phyloP scores from a whole-genome alignment of 1,140 invertebrate species.

The Schlechtendalia chinensis region DNA sequence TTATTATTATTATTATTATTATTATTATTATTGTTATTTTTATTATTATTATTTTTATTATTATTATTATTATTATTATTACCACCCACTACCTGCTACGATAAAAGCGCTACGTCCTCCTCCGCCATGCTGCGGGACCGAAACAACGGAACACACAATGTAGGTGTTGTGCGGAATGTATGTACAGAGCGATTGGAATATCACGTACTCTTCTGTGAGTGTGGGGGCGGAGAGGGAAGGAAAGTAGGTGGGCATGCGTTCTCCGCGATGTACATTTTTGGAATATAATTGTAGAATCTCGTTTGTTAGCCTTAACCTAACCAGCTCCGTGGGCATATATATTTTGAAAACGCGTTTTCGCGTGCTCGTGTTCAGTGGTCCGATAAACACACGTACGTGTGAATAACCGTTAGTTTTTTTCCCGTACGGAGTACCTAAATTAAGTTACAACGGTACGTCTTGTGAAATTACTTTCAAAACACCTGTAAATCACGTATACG shows the following conservation, averaged over 20 bases:
- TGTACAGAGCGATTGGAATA: not conserved
- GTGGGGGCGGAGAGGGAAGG: too few species aligned
- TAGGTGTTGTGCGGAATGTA: not conserved
- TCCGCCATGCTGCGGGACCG: not conserved
- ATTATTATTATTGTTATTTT: slow-evolving; percentile 23
- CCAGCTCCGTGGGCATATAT: not conserved
- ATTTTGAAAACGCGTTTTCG: not conserved
- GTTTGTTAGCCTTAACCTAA: too few species aligned
- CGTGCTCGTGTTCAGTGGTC: not conserved
- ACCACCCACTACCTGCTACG: too few species aligned
- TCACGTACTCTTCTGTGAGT: not conserved
- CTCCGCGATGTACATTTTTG: not conserved
- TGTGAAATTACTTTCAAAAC: not conserved
- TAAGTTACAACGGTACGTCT: not conserved
- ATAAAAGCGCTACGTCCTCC: not conserved
- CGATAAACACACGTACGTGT: not conserved
- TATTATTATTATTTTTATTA: too few species aligned
- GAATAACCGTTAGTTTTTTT: not conserved
- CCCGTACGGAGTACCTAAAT: not conserved
- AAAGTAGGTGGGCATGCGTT: not conserved
- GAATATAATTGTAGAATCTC: not conserved
- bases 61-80: slow-evolving; percentile 17
- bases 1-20: not conserved
- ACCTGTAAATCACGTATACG: not conserved
- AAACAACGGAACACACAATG: not conserved